phyloP scores from a whole-genome alignment of 2,797 vertebrate species.

The Oreochromis mossambicus region DNA sequence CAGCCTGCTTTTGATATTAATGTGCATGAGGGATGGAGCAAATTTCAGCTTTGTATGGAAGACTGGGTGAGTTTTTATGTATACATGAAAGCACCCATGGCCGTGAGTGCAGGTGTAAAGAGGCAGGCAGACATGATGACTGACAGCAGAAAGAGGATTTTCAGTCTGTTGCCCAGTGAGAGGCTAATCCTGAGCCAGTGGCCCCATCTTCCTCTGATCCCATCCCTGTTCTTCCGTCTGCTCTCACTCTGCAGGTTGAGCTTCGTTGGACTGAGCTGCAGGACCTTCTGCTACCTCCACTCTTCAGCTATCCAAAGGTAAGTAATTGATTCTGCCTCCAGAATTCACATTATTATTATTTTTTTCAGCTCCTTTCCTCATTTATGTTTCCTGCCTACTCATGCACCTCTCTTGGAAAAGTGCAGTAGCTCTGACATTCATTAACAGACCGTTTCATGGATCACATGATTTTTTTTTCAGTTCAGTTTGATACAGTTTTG shows the following conservation, averaged over 20 bases:
- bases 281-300: background rate
- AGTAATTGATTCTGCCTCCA: slow-evolving; percentile 2
- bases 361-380: background rate
- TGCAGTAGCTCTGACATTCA: background rate
- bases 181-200: slow-evolving; percentile 53
- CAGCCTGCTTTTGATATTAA: background rate
- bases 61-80: background rate
- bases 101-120: background rate
- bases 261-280: slow-evolving; percentile 37
- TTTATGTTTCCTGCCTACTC: background rate
- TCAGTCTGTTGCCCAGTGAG: slow-evolving; percentile 36
- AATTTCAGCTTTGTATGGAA: background rate
- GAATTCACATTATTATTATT: background rate
- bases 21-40: background rate
- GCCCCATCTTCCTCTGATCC: slow-evolving; percentile 32
- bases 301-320: slow-evolving; percentile 39
- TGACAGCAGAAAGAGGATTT: slow-evolving; percentile 69
- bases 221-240: slow-evolving; percentile 21
- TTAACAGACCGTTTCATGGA: background rate
- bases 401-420: background rate
- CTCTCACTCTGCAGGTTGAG: slow-evolving; percentile 37
- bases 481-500: background rate
- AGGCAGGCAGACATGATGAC: slow-evolving; percentile 49
- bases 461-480: background rate
- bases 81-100: background rate